Evolutionary conservation across 2,113 vertebrate genomes (phyloP).

Genomic region (Brachionichthys hirsutus): DNA sequence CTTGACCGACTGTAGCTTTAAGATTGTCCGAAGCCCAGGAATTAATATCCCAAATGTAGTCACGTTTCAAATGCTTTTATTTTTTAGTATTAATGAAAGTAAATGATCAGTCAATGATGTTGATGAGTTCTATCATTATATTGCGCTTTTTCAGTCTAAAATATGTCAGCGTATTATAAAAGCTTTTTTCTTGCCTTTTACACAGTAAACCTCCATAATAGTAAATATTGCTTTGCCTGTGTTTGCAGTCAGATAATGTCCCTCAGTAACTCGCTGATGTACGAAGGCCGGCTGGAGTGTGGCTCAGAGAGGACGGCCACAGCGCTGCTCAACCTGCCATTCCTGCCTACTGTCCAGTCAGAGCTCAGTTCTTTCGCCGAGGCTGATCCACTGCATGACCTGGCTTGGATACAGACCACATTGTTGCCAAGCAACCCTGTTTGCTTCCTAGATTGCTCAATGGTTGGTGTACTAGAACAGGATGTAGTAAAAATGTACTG

Average conservation of each 20-base stretch:
- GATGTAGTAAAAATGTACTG: neutral
- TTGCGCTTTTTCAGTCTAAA: too few species aligned
- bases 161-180: too few species aligned
- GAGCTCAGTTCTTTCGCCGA: conserved; percentile 71
- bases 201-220: neutral
- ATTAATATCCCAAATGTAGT: too few species aligned
- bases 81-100: too few species aligned
- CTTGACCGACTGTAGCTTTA: too few species aligned
- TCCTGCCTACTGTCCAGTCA: conserved; percentile 77
- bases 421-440: conserved; percentile 87
- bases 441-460: conserved; percentile 92
- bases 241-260: conserved; percentile 91
- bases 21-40: too few species aligned
- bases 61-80: too few species aligned
- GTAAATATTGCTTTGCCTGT: neutral
- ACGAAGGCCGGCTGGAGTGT: conserved; percentile 91
- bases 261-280: conserved; percentile 92
- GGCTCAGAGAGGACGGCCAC: conserved; percentile 89
- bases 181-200: too few species aligned
- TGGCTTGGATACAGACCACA: conserved; percentile 80
- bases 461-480: conserved; percentile 76
- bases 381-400: conserved; percentile 72
- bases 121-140: too few species aligned
- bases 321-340: conserved; percentile 82
- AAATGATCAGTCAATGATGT: too few species aligned